Evolutionary conservation across 2,113 vertebrate genomes (phyloP), one percentile per base, ranked within the genome.

Genomic region (Zeus faber): DNA sequence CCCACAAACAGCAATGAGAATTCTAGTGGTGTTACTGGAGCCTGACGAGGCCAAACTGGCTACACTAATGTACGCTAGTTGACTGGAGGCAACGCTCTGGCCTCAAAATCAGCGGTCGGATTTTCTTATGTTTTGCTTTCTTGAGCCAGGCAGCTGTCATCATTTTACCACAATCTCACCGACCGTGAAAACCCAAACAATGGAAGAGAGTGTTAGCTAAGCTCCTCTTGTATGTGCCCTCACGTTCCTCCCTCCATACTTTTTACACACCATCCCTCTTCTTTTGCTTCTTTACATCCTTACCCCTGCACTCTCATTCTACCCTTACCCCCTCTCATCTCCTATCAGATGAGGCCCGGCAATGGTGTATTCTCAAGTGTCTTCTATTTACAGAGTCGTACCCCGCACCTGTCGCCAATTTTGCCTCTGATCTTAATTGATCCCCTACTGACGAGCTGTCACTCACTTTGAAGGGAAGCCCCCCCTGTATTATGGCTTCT

Each of bases 371-470:
- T 71, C 68, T 49, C 70, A 83, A 49, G 52, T 77, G 70, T 79
- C 69, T 71, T 65, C 47, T 55, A 63, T 79, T 74, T 74, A 33
- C 54, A 61, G 48, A 75, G 54, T 64, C n/a, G 27, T 45, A 64
- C 45, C 63, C 44, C 48, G 41, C 13, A 10, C 49, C 49, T 29
- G 29, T 51, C 26, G 45, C 54, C 59, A 54, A 54, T 11, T 76
- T 68, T 69, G 62, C 64, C 37, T 72, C 65, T 61, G 58, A 81
- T 81, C 70, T 80, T 51, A 52, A 71, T 29, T 18, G 61, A 77
- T 80, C 52, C 44, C 50, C 66, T 29, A 26, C 59, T 53, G 75
- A 79, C 72, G 79, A 72, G 61, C 64, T 62, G 49, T 72, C 61
- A 67, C 29, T 80, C 51, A 64, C 66, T 74, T 62, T 68, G 69